A percentile compares a stretch with the other conserved stretches of the same genome.
phyloP scores from a whole-genome alignment of 2,888 invertebrate genomes.

The Schrankia costaestrigalis region DNA sequence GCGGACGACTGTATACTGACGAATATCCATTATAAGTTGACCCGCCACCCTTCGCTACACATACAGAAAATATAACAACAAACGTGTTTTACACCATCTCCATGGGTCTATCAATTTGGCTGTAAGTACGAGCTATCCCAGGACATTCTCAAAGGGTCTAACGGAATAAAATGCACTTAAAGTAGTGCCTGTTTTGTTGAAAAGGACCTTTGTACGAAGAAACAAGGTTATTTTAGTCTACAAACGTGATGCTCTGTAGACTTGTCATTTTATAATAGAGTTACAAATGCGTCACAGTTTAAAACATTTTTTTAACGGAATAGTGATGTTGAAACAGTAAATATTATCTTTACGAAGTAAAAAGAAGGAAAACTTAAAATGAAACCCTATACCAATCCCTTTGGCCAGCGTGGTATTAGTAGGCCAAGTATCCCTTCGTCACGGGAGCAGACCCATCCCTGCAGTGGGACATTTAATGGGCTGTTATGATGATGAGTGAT shows the following conservation, averaged over 20 bases:
- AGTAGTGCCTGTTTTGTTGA: conserved; percentile 52
- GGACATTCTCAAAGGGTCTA: conserved; percentile 52
- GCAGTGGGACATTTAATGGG: too few relatives aligned
- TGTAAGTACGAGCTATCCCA: conserved; percentile 17
- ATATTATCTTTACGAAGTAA: too few relatives aligned
- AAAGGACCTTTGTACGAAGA: conserved; percentile 45
- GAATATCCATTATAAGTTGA: conserved; percentile 29
- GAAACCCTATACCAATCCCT: too few relatives aligned
- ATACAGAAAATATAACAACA: conserved; percentile 15
- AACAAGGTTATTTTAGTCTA: conserved; percentile 55
- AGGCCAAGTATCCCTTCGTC: too few relatives aligned
- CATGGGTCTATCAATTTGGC: conserved; percentile 34
- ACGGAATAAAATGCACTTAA: conserved; percentile 67
- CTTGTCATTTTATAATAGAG: too few relatives aligned
- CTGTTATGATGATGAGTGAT: too few relatives aligned
- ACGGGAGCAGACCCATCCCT: too few relatives aligned
- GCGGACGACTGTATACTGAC: conserved; percentile 41
- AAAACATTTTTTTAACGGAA: too few relatives aligned
- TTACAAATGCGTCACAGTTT: too few relatives aligned
- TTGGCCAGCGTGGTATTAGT: too few relatives aligned
- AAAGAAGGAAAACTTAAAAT: too few relatives aligned
- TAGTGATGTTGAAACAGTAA: too few relatives aligned
- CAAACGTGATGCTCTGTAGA: conserved; percentile 37
- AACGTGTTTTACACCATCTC: conserved; percentile 7
- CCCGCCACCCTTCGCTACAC: conserved; percentile 12